Base-by-base conservation (phyloP, 2,888 invertebrate species). In the Eupithecia dodoneata region DNA sequence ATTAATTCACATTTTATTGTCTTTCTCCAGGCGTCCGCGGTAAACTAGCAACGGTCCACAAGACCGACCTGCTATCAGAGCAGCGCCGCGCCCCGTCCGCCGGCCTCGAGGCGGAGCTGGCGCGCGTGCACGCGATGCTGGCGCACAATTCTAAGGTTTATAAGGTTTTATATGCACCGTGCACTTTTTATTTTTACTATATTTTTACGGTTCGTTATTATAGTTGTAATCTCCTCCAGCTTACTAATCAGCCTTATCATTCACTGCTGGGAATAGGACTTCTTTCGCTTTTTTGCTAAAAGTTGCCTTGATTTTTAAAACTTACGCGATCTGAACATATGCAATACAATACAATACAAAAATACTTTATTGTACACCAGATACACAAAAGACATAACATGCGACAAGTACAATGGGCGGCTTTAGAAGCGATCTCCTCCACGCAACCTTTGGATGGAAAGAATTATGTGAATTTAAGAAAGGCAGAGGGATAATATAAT, bases 131-230 rank as follows among this genome's bases (percentile, higher is more conserved):
- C 91, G 97, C 97, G 80, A 96, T 98, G 94, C 93, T 99, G 87
- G 98, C 98, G 81, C 97, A 98, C 94, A 98, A 98, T 96, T 98
- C 98, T 86, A 98, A 98, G 97, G 98, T 98, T 96, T 95, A 94
- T 94, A 95, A 96, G 96, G 96, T 96, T 96, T 96, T 96, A 95
- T 95, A 95, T 91, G 82, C 87, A 81, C 83, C 81, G 89, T 93
- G 94, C 94, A 94, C 94, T 92, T 92, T 89, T 90, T 87, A 88
- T 89, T 88, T 90, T 86, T 86, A 83, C 86, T 86, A 84, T 85
- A 69, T n/a, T 45, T 49, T 70, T 63, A 63, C 30, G 63, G 63
- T 30, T 63, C 63, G 4, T 59, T 4, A 59, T 18, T 30, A 30
- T 18, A 59, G 9, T 30, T 63, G 30, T 63, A 63, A 63, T 30